Conservation (phyloP, 2,113 vertebrate genomes). For the Pollimyrus isidori region DNA sequence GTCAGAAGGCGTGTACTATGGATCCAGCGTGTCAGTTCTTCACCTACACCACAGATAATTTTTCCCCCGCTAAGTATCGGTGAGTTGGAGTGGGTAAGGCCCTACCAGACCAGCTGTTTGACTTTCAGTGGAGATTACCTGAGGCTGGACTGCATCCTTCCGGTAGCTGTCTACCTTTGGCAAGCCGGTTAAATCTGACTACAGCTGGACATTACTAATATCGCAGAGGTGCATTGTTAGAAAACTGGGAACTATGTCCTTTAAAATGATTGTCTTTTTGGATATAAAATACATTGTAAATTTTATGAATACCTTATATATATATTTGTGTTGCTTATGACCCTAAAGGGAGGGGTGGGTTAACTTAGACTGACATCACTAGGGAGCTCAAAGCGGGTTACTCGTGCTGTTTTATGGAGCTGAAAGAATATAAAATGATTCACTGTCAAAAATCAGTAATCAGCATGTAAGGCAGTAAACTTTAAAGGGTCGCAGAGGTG, state of each 20-base stretch:
- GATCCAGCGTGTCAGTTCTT: slow-evolving; percentile 51
- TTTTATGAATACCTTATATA: neutral
- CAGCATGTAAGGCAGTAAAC: neutral
- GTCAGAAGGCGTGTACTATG: slow-evolving; percentile 49
- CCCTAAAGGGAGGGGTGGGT: neutral
- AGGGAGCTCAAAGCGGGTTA: no score
- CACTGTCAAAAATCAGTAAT: neutral
- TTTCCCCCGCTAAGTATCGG: slow-evolving; percentile 6
- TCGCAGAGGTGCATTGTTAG: no score
- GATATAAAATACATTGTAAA: neutral
- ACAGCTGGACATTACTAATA: no score
- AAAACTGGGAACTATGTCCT: neutral
- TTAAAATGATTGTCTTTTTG: neutral
- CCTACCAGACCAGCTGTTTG: neutral
- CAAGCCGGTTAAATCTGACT: no score
- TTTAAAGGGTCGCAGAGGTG: neutral
- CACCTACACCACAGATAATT: slow-evolving; percentile 18
- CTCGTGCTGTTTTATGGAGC: neutral
- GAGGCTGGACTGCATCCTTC: no score
- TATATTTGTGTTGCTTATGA: neutral
- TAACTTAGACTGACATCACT: neutral
- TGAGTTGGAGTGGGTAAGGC: slow-evolving; percentile 13
- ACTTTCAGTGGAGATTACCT: no score
- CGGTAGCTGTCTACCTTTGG: no score
- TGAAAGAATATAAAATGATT: neutral